Base-by-base conservation (phyloP, 2,113 vertebrate species). In the Planiliza haematocheilus region DNA sequence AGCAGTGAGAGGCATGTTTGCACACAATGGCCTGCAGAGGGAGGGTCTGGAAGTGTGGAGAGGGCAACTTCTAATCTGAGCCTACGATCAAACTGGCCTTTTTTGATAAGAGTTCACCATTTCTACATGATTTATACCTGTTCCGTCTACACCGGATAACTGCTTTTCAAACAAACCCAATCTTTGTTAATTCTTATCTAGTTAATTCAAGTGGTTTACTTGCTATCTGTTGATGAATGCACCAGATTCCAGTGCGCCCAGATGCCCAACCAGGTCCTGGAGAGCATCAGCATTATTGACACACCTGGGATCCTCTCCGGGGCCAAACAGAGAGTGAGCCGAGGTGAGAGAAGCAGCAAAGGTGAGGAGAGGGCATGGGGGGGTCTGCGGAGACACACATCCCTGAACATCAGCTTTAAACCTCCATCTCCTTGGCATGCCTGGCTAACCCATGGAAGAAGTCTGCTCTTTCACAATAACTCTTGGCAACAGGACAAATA, bases 241-340 rank as follows among this genome's bases (percentile, higher is more conserved):
- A 13, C 43, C 74, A 95, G 95, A 91, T 97, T 97, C 84, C 96
- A 96, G 91, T 97, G 96, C 0, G 96, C 96, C 50, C 96, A 97
- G 86, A 85, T 97, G 73, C 93, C 95, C 59, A 97, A 96, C 82
- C 95, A 97, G 83, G 96, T 97, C 34, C 91, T 97, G 88, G 96
- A 97, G 83, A 97, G 96, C 68, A 97, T 97, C 80, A 97, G 95
- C 67, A 94, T 97, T 38, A 97, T 97, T 0, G 96, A 97, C 91
- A 95, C 96, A 0, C 96, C 96, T 0, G 96, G 96, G 17, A 97
- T 97, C 81, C 91, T 97, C 71, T 97, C 96, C 0, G 96, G 96
- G 1, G 95, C 96, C 46, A 97, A 97, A 68, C 96, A 97, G 90
- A 93, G 95, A 83, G 95, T 97, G 82, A 95, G 94, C 93, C 90